Base-by-base conservation (phyloP, 30 jellyfish, hydroid and myxozoan genomes). In the Catostylus mosaicus region DNA sequence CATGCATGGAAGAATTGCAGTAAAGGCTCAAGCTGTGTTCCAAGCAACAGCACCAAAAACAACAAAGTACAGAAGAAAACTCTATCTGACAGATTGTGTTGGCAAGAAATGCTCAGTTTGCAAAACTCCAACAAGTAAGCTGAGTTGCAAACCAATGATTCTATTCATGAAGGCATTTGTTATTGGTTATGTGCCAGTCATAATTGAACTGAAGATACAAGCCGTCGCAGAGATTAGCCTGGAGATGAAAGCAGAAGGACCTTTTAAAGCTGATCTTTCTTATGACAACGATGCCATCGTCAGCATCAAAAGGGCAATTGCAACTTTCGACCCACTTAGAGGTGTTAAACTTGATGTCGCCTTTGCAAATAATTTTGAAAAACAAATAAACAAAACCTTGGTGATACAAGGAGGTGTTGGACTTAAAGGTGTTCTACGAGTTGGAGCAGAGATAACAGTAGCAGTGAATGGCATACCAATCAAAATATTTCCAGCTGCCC, bases 391-490 rank as follows among this genome's bases (percentile, higher is more conserved):
- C n/a, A 54, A 74, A 1, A 4, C 60, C n/a, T 20, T 74, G 11
- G 34, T 27, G 10, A 75, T 52, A 7, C 30, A 54, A 16, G 73
- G 36, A 19, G 33, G 59, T n/a, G 75, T 74, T 29, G 75, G 36
- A 2, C 73, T 74, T 32, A 22, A 23, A 0, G 86, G 59, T 29
- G 86, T 74, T 9, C n/a, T 74, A 12, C 86, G 86, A 11, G 23
- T 74, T 22, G 86, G 86, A 11, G 33, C 86, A 1, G 74, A 74
- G 59, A 29, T 74, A 9, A 37, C 74, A 1, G 57, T 74, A n/a
- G 18, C 74, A 16, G 75, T 74, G 19, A 74, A 74, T 33, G 86
- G 86, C 23, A 50, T 74, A 23, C 86, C 86, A 9, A 3, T 51
- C 32, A 22, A 27, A 26, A 24, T 74, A 18, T 46, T 74, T 18